Conservation (phyloP, 2,113 vertebrate genomes). For the Embiotoca jacksoni region DNA sequence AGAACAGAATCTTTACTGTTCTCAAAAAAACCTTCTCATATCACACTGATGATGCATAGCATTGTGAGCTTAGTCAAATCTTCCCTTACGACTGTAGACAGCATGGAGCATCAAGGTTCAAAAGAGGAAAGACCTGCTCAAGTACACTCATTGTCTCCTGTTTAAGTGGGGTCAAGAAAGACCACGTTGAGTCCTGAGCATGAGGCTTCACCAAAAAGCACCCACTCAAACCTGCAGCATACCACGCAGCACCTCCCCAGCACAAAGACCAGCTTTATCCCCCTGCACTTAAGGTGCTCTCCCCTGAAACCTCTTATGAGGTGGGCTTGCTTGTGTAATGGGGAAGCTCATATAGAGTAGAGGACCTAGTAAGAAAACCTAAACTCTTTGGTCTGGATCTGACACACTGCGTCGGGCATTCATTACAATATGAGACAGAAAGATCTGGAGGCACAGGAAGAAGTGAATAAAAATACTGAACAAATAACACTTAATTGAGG, state of each 20-base stretch:
- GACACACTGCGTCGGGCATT: constrained; percentile 34
- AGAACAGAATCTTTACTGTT: not conserved
- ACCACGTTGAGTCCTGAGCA: constrained; percentile 64
- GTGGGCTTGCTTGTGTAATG: constrained; percentile 67
- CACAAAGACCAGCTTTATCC: constrained; percentile 79
- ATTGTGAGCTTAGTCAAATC: not conserved
- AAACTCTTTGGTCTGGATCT: constrained; percentile 43
- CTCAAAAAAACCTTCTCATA: not conserved
- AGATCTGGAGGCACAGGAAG: constrained; percentile 59
- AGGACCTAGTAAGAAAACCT: constrained; percentile 33
- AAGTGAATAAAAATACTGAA: constrained; percentile 76
- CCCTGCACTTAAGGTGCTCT: constrained; percentile 63
- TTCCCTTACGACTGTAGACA: constrained; percentile 32
- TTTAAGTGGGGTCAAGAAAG: constrained; percentile 81
- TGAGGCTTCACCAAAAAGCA: constrained; percentile 56
- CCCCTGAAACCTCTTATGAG: constrained; percentile 67
- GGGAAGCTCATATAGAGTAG: constrained; percentile 37
- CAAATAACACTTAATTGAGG: constrained; percentile 85
- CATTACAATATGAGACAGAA: constrained; percentile 30
- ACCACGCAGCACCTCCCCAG: constrained; percentile 51
- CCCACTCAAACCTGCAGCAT: constrained; percentile 63
- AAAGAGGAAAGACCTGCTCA: constrained; percentile 64
- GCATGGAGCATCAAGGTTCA: constrained; percentile 33
- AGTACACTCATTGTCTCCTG: constrained; percentile 75
- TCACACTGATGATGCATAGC: not conserved